A percentile compares a stretch with the other conserved stretches of the same genome.
Conservation (phyloP, 2,113 vertebrate species). For the Clarias macrocephalus region DNA sequence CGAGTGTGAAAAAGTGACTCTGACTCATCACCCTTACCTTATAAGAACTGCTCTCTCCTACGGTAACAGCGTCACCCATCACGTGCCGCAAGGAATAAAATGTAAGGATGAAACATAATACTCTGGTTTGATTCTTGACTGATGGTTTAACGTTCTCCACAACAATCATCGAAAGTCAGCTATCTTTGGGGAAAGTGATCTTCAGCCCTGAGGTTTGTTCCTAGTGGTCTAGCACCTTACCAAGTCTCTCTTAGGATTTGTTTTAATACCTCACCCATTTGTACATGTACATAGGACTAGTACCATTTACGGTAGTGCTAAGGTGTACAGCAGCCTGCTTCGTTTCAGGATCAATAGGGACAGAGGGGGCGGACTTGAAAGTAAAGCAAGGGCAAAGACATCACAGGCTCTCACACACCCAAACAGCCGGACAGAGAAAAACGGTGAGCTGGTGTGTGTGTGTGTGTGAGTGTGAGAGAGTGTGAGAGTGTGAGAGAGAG, state of each 20-base stretch:
- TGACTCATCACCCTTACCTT: neutral
- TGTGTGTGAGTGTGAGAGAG: neutral
- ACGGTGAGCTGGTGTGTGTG: neutral
- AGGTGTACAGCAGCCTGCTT: neutral
- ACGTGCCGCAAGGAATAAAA: neutral
- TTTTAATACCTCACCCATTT: neutral
- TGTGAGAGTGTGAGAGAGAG: neutral
- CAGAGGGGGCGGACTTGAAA: neutral
- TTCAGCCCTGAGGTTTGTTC: neutral
- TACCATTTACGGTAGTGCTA: neutral
- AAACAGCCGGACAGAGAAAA: slow-evolving; percentile 5
- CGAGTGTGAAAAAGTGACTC: neutral
- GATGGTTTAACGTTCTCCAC: neutral
- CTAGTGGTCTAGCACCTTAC: neutral
- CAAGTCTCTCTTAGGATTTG: neutral
- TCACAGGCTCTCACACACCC: slow-evolving; percentile 23
- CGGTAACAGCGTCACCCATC: no score
- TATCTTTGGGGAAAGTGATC: neutral
- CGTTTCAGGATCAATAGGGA: neutral
- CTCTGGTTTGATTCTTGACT: neutral
- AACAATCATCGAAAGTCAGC: neutral
- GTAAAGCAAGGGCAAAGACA: slow-evolving; percentile 3
- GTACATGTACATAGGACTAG: no score
- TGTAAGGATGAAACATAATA: neutral
- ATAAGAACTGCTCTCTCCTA: neutral